A percentile compares a stretch with the other conserved stretches of the same genome.
These are phyloP conservation scores for Epicampocera succincta DNA, from an alignment of 2,888 invertebrate species.

Conservation along the genomic window DNA sequence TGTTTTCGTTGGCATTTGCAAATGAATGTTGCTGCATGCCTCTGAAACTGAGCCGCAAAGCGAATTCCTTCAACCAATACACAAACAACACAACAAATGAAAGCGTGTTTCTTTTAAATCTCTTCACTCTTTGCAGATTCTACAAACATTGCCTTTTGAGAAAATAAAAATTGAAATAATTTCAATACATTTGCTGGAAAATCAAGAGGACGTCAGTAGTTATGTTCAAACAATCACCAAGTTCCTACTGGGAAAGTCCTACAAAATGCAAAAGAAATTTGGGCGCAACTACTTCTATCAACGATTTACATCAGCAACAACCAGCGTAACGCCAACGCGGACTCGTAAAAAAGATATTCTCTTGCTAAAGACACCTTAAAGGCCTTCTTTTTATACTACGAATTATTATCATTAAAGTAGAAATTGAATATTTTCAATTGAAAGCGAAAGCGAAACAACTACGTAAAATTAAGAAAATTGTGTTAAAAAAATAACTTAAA, in stretches of 20 bases:
- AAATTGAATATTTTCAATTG: constrained; percentile 38
- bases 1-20: neutral
- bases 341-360: constrained; percentile 80
- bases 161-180: constrained; percentile 81
- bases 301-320: constrained; percentile 76
- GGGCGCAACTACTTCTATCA: constrained; percentile 81
- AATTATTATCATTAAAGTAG: constrained; percentile 38
- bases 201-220: constrained; percentile 77
- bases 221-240: constrained; percentile 80
- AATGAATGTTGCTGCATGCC: neutral
- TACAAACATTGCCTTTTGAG: constrained; percentile 81
- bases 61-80: neutral
- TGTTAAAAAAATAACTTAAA: constrained; percentile 45
- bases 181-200: constrained; percentile 81
- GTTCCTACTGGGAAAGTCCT: constrained; percentile 81
- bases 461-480: constrained; percentile 55
- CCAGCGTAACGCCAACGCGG: constrained; percentile 75
- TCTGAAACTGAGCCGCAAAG: no score
- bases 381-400: constrained; percentile 42
- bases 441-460: neutral
- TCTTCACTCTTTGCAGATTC: constrained; percentile 74
- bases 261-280: constrained; percentile 80
- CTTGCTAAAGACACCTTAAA: constrained; percentile 74
- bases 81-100: constrained; percentile 54
- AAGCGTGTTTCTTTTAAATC: constrained; percentile 40